Percentiles rank a stretch among this genome's conserved stretches.
Evolutionary conservation across 2,113 vertebrate species (phyloP).

Genomic region (Antennarius striatus): DNA sequence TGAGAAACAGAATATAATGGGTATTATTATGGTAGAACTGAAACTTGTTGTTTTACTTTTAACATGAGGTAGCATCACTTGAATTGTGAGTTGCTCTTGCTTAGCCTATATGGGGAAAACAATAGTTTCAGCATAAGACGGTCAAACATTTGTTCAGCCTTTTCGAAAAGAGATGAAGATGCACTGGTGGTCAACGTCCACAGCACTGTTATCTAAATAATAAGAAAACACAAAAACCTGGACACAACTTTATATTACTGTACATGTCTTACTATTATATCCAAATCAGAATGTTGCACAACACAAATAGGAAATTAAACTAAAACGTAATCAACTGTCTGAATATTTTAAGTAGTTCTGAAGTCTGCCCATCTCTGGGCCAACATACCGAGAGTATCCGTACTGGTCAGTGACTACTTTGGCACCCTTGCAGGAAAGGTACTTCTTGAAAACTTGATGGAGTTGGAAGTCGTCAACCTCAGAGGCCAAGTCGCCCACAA

Average conservation of each 20-base stretch:
- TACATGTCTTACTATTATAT: slow-evolving; percentile 20
- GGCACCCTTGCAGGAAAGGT: slow-evolving; percentile 88
- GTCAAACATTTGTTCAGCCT: slow-evolving; percentile 70
- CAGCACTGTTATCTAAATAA: slow-evolving; percentile 46
- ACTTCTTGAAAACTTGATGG: slow-evolving; percentile 92
- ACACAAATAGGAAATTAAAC: not conserved
- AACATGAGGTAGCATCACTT: slow-evolving; percentile 88
- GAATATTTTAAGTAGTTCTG: not conserved
- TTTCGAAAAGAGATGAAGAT: slow-evolving; percentile 62
- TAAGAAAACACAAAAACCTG: slow-evolving; percentile 39
- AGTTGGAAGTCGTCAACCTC: slow-evolving; percentile 92
- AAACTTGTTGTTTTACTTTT: slow-evolving; percentile 87
- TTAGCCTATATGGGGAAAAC: slow-evolving; percentile 88
- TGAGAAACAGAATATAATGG: slow-evolving; percentile 76
- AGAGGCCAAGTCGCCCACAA: slow-evolving; percentile 90
- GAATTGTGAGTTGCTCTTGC: slow-evolving; percentile 87
- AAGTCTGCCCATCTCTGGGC: not conserved
- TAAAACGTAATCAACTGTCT: not conserved
- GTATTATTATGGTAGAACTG: slow-evolving; percentile 85
- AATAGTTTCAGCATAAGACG: slow-evolving; percentile 83
- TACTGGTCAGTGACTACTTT: slow-evolving; percentile 91
- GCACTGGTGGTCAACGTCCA: slow-evolving; percentile 61
- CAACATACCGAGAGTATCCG: slow-evolving; percentile 87
- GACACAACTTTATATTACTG: slow-evolving; percentile 25
- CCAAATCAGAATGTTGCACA: not conserved